phyloP scores from a whole-genome alignment of 2,113 vertebrate genomes.

The Zosterops lateralis region DNA sequence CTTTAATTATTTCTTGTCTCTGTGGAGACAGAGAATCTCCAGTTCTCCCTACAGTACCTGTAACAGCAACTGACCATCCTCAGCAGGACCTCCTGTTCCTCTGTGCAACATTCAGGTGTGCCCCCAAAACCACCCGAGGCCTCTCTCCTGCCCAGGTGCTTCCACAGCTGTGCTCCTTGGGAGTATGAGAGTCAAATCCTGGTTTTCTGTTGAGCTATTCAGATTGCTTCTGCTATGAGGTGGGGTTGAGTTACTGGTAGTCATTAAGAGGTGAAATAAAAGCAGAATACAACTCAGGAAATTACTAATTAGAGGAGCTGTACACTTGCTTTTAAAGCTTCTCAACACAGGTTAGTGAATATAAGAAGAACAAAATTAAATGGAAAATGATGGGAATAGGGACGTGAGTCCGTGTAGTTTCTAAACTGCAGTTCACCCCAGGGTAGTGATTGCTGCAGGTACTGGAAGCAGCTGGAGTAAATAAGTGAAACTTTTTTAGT shows the following conservation, averaged over 20 bases:
- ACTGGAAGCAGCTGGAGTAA: neutral
- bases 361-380: neutral
- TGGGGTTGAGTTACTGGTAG: neutral
- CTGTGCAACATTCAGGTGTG: neutral
- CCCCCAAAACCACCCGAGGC: neutral
- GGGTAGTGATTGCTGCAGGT: neutral
- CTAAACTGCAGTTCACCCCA: neutral
- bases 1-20: neutral
- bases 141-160: neutral
- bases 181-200: neutral
- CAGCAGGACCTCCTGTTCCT: neutral
- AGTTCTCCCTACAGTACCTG: rapidly evolving
- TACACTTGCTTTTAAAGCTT: neutral
- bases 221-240: neutral
- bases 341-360: rapidly evolving
- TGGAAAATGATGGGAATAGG: neutral
- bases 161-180: rapidly evolving
- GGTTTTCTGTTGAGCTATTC: neutral
- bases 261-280: neutral
- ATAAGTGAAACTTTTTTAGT: neutral
- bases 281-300: neutral
- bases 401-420: neutral
- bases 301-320: neutral
- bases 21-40: neutral
- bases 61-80: neutral